A percentile compares a stretch with the other conserved stretches of the same genome.
These are phyloP conservation scores for Blastobasis adustella DNA, from an alignment of 2,888 invertebrate genomes.

Conservation along the genomic window DNA sequence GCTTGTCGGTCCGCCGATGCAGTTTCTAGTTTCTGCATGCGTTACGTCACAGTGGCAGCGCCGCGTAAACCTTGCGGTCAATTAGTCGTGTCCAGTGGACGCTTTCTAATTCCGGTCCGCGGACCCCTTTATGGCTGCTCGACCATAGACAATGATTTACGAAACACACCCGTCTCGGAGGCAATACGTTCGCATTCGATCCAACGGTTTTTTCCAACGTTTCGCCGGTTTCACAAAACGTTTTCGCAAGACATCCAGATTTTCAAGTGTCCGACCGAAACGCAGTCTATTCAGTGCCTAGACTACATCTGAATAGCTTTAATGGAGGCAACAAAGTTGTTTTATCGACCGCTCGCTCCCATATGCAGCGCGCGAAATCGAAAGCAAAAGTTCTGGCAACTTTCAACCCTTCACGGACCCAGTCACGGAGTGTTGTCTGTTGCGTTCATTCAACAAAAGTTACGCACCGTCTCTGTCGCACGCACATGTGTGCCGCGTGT, in stretches of 20 bases:
- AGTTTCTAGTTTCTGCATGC: no score
- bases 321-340: no score
- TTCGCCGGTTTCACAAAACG: background rate
- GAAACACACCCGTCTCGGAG: conserved; percentile 44
- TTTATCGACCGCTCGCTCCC: conserved; percentile 58
- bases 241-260: background rate
- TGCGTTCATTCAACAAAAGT: conserved; percentile 51
- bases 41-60: conserved; percentile 52
- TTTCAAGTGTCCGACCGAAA: no score
- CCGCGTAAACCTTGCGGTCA: conserved; percentile 67
- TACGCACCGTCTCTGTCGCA: conserved; percentile 47
- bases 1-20: no score
- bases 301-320: no score
- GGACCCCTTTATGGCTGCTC: conserved; percentile 59
- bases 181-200: conserved; percentile 51
- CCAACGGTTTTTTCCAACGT: conserved; percentile 36
- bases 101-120: conserved; percentile 68
- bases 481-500: conserved; percentile 54
- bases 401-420: conserved; percentile 55
- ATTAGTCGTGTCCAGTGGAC: conserved; percentile 59
- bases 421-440: conserved; percentile 13
- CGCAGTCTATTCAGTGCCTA: no score
- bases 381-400: conserved; percentile 59
- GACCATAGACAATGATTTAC: conserved; percentile 69
- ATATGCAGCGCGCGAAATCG: conserved; percentile 68